Evolutionary conservation across 1,140 invertebrate species (phyloP), one percentile per base, ranked within the genome.

Genomic region (Pissodes strobi): DNA sequence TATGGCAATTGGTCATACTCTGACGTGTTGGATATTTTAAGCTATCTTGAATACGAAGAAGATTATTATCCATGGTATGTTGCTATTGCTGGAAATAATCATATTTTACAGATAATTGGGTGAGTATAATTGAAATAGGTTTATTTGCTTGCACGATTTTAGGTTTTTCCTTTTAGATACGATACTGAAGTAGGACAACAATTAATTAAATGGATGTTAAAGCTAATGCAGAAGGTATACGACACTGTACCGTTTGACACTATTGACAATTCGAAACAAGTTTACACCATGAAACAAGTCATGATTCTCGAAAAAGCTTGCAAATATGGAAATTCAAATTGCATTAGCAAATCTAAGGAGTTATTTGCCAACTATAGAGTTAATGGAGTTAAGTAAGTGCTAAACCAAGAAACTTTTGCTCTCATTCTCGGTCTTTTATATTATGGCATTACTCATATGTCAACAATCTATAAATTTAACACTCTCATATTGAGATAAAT

Each of bases 1-100:
- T 22, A 61, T 27, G 18, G 49, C 19, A 13, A 13, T 6, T 77
- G 67, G 70, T 8, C 34, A 12, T 82, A 85, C 19, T 62, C 70
- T 0, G 75, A 81, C 15, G 83, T 84, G 0, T 77, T 90, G 5
- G 77, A 85, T 2, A 75, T 87, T 0, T 76, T 85, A 0, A 78
- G 80, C 0, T 89, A 88, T 71, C 70, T 90, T 37, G 75, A 78
- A 27, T 75, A 82, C 9, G 88, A 90, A 73, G 82, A 75, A 2
- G 81, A 87, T 38, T 86, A 86, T 52, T 79, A 86, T 34, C 86
- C 88, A 1, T 90, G 88, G 88, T 77, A 78, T 21, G 76, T 86
- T 1, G 86, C 86, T n/a, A 79, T 85, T 10, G 78, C 75, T 18
- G 82, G 82, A 17, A 79, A 86, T 17, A 81, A 77, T 41, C 81